phyloP scores from a whole-genome alignment of 2,888 invertebrate genomes.

The Tenthredo notha region DNA sequence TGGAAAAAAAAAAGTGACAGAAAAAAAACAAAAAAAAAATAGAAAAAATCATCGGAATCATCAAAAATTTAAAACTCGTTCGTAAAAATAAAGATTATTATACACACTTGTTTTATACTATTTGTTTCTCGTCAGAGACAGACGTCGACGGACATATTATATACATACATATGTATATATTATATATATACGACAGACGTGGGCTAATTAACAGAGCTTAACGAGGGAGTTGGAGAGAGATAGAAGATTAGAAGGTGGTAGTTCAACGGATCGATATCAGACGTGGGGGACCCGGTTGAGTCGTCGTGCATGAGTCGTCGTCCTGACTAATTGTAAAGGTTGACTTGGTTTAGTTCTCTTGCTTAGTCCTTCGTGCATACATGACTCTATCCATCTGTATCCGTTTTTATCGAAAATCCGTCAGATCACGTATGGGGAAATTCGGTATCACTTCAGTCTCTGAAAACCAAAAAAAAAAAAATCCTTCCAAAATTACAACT shows the following conservation, averaged over 20 bases:
- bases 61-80: no score
- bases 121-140: constrained; percentile 43
- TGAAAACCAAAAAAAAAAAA: no score
- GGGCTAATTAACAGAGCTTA: constrained; percentile 72
- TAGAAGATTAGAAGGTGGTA: constrained; percentile 50
- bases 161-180: constrained; percentile 58
- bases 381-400: no score
- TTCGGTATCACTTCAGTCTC: no score
- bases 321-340: constrained; percentile 39
- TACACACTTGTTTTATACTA: not conserved
- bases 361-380: not conserved
- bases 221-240: constrained; percentile 62
- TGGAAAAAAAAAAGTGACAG: no score
- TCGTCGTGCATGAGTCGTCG: constrained; percentile 22
- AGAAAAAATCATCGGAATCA: no score
- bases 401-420: no score
- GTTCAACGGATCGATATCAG: constrained; percentile 49
- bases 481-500: no score
- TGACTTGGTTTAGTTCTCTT: constrained; percentile 32
- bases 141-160: not conserved
- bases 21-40: no score
- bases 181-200: constrained; percentile 64
- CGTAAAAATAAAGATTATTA: constrained; percentile 27
- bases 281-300: constrained; percentile 11
- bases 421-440: no score